Conservation (phyloP, 1,140 invertebrate genomes). For the Zaprionus africanus region DNA sequence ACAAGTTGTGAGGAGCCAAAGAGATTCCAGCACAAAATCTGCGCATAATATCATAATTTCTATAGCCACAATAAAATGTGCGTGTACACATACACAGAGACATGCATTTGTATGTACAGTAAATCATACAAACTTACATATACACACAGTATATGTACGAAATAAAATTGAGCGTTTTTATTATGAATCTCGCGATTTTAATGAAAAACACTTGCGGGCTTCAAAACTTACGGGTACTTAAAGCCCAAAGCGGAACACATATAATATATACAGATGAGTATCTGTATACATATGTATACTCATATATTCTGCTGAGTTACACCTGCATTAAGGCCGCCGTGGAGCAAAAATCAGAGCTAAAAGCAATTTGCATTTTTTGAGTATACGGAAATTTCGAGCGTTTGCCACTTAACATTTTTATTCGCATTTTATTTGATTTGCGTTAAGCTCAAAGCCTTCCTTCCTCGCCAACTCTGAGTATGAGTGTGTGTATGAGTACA, state of each 20-base stretch:
- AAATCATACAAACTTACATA: slow-evolving; percentile 5
- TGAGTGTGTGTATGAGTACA: not conserved
- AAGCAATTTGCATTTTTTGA: slow-evolving; percentile 66
- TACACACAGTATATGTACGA: not conserved
- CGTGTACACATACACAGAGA: not conserved
- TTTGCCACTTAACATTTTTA: slow-evolving; percentile 64
- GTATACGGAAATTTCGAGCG: slow-evolving; percentile 47
- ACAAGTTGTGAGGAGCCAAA: slow-evolving; percentile 9
- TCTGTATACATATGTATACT: not conserved
- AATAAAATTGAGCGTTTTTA: slow-evolving; percentile 18
- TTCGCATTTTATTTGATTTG: slow-evolving; percentile 72
- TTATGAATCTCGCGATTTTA: slow-evolving; percentile 31
- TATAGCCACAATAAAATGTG: slow-evolving; percentile 16
- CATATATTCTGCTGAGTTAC: slow-evolving; percentile 1
- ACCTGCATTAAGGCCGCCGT: slow-evolving; percentile 22
- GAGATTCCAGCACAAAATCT: slow-evolving; percentile 45
- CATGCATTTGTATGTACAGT: slow-evolving; percentile 1
- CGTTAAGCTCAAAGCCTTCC: slow-evolving; percentile 40
- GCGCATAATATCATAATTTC: slow-evolving; percentile 57
- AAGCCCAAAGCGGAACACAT: slow-evolving; percentile 14
- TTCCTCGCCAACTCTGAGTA: not conserved
- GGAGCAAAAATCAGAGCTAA: slow-evolving; percentile 47
- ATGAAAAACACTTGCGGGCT: slow-evolving; percentile 50
- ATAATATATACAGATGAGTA: not conserved
- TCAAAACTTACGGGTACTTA: slow-evolving; percentile 25